phyloP scores from a whole-genome alignment of 2,113 vertebrate genomes.

The Fulmarus glacialis region DNA sequence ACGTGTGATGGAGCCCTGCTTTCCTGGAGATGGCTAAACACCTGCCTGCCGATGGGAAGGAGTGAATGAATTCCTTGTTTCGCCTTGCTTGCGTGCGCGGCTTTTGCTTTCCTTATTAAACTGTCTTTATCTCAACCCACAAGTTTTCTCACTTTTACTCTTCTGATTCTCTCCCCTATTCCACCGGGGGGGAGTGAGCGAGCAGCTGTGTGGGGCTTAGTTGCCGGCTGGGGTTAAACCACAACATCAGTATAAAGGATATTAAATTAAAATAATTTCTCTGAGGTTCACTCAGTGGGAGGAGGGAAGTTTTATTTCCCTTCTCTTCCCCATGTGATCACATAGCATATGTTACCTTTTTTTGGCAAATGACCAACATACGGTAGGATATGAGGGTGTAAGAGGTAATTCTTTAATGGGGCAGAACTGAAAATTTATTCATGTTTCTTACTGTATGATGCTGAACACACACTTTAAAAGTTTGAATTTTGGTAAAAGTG shows the following conservation, averaged over 20 bases:
- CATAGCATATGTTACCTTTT: background rate
- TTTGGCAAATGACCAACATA: background rate
- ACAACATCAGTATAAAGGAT: background rate
- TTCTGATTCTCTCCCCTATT: background rate
- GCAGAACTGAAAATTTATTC: background rate
- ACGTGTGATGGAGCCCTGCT: background rate
- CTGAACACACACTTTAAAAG: background rate
- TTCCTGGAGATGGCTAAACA: background rate
- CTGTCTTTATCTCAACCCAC: background rate
- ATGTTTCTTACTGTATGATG: background rate
- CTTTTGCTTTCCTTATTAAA: background rate
- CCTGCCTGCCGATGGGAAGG: background rate
- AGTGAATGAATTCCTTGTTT: background rate
- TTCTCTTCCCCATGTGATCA: background rate
- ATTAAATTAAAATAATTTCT: background rate
- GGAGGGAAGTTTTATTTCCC: background rate
- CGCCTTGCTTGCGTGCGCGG: background rate
- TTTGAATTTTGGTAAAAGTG: background rate
- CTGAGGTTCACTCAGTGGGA: background rate
- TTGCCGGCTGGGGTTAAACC: background rate
- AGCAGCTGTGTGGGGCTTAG: background rate
- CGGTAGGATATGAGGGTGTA: background rate
- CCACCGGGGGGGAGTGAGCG: background rate
- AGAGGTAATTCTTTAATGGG: background rate
- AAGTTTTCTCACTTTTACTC: background rate